A percentile compares a stretch with the other conserved stretches of the same genome.
phyloP scores from a whole-genome alignment of 2,797 vertebrate species.

The Tangara arthus region DNA sequence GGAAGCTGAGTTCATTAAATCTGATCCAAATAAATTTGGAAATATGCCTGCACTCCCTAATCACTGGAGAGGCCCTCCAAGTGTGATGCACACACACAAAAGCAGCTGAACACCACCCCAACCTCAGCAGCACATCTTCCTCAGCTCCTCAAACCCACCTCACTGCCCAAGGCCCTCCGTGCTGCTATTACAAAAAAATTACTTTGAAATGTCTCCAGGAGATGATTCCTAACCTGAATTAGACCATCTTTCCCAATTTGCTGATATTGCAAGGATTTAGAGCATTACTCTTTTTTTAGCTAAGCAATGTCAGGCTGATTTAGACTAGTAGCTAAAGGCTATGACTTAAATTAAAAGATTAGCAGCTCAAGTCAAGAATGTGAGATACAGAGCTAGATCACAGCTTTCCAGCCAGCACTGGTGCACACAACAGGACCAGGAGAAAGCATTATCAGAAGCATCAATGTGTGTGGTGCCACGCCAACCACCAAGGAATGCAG shows the following conservation, averaged over 20 bases:
- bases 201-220: slow-evolving; percentile 22
- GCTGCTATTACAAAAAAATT: neutral
- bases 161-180: neutral
- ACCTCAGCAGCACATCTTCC: neutral
- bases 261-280: neutral
- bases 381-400: neutral
- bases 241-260: neutral
- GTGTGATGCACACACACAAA: neutral
- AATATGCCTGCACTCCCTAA: neutral
- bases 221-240: neutral
- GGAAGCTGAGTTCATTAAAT: neutral
- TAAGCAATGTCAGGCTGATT: neutral
- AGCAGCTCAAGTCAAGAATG: neutral
- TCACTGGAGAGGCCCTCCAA: neutral
- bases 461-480: rapidly evolving
- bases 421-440: neutral
- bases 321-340: slow-evolving; percentile 1
- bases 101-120: neutral
- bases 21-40: neutral
- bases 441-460: neutral
- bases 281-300: neutral
- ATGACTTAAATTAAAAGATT: neutral
- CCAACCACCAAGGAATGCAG: neutral
- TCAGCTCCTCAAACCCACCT: neutral
- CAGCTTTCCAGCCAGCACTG: neutral